Conservation (phyloP, 2,888 invertebrate genomes). For the Acleris holmiana region DNA sequence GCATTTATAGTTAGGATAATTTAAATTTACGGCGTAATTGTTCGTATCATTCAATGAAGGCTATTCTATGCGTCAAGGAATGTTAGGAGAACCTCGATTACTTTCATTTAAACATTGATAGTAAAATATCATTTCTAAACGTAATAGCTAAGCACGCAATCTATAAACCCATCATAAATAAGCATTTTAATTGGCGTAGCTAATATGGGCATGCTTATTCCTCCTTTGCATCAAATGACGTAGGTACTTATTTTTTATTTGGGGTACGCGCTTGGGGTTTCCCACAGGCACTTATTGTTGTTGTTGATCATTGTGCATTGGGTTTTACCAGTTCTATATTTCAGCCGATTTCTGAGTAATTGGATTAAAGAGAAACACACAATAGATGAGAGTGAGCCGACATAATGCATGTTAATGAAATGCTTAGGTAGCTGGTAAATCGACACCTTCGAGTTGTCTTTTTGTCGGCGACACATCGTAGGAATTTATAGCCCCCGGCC, state of each 20-base stretch:
- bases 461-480: slow-evolving; percentile 23
- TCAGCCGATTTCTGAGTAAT: not conserved
- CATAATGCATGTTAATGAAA: slow-evolving; percentile 16
- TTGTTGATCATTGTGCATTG: not conserved
- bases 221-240: not conserved
- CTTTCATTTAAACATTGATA: no score
- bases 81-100: no score
- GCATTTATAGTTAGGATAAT: no score
- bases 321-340: not conserved
- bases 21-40: no score
- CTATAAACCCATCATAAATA: no score
- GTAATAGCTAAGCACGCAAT: no score
- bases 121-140: no score
- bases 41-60: no score
- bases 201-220: not conserved
- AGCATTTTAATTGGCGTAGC: not conserved
- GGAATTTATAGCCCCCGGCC: slow-evolving; percentile 29
- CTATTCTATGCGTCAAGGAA: no score
- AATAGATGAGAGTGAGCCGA: not conserved
- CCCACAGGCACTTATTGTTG: slow-evolving; percentile 1
- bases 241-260: slow-evolving; percentile 3
- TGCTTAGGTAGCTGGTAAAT: slow-evolving; percentile 10
- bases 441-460: slow-evolving; percentile 14
- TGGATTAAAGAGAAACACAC: no score
- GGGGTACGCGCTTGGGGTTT: slow-evolving; percentile 18